Base-by-base conservation (phyloP, 1,140 invertebrate species). In the Meloidogyne chitwoodi region DNA sequence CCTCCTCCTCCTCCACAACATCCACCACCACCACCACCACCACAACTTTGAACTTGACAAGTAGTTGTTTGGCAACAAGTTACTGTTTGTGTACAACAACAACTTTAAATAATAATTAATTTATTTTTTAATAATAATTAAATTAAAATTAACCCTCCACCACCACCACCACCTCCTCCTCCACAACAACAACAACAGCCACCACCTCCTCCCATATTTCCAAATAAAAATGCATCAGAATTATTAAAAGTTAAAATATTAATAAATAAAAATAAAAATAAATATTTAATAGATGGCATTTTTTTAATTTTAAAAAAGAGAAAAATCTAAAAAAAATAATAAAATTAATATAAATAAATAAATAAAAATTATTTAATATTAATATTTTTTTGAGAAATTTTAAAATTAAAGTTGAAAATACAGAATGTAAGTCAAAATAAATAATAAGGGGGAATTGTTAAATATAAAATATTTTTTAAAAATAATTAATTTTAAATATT, bases 191-290 rank as follows among this genome's bases (percentile, higher is more conserved):
- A 66, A 48, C 68, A 34, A 4, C 68, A 31, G 24, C 68, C 68
- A 16, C 68, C 68, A 4, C 68, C 68, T 14, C 68, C 68, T 19
- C 68, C 68, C 34, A 38, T 48, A 69, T 27, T 41, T 38, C 68
- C 68, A 26, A 69, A 69, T 26, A 69, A 48, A 48, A 69, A 69
- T n/a, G 68, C 68, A 41, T 69, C 31, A 26, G 68, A 68, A 31
- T 10, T 38, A 38, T 38, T 38, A 10, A 11, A 19, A 19, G 44
- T 48, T 19, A 48, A 48, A 16, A 48, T 48, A 48, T 19, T 19
- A 48, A 48, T 48, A 48, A 56, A 56, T n/a, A 56, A n/a, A 56
- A n/a, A 56, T 56, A n/a, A n/a, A 56, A 56, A n/a, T 56, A 56
- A 56, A 6, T 19, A 56, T 6, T 22, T 14, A 56, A 56, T 56